A percentile compares a stretch with the other conserved stretches of the same genome.
These are phyloP conservation scores for Jacana jacana DNA, from an alignment of 2,113 vertebrate genomes.

Conservation along the genomic window DNA sequence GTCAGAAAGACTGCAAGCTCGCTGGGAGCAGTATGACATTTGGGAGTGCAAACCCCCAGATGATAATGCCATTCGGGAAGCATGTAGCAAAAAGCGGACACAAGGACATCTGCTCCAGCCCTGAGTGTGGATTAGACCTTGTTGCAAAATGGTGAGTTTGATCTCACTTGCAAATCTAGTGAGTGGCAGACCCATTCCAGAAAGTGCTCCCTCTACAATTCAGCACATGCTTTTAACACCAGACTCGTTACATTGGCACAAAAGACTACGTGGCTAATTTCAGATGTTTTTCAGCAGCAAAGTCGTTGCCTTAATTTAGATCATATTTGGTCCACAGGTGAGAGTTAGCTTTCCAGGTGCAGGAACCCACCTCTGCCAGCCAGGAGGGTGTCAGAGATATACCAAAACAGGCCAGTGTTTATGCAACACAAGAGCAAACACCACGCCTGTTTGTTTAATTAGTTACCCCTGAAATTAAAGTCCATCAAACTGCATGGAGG, in stretches of 20 bases:
- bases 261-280: background rate
- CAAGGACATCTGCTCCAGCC: background rate
- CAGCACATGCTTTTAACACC: background rate
- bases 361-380: background rate
- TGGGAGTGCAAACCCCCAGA: background rate
- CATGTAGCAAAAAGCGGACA: accelerated
- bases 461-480: slow-evolving; percentile 18
- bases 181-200: background rate
- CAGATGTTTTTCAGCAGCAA: background rate
- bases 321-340: background rate
- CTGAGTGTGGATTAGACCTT: background rate
- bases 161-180: background rate
- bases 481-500: background rate
- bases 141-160: background rate
- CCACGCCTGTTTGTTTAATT: slow-evolving; percentile 7
- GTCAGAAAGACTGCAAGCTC: background rate
- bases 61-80: background rate
- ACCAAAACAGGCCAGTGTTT: background rate
- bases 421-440: background rate
- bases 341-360: slow-evolving; percentile 11
- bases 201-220: background rate
- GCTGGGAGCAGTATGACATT: background rate
- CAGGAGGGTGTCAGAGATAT: background rate
- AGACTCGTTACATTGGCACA: accelerated
- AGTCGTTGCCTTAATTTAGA: background rate